Conservation (phyloP, 2,113 vertebrate genomes). For the Xyliphius kryptos region DNA sequence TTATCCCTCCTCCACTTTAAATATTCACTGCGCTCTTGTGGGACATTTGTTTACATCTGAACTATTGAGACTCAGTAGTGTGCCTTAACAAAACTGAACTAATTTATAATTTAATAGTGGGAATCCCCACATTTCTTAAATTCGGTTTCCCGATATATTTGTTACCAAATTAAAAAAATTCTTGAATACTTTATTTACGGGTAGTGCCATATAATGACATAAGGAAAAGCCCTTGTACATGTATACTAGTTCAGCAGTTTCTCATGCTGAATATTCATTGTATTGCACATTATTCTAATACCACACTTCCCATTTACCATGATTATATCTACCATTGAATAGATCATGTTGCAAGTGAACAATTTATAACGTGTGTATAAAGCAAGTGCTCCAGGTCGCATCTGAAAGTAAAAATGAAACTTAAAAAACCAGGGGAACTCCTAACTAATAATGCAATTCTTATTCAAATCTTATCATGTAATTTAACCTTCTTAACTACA, state of each 20-base stretch:
- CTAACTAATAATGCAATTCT: conserved; percentile 5
- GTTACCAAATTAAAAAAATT: not conserved
- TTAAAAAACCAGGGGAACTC: conserved; percentile 8
- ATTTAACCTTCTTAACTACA: not conserved
- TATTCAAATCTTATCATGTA: not conserved
- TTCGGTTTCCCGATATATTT: not conserved
- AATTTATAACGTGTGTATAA: not conserved
- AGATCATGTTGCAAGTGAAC: not conserved
- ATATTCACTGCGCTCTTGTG: conserved; percentile 2
- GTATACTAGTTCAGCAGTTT: not conserved
- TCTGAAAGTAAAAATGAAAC: not conserved
- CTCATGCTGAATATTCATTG: not conserved
- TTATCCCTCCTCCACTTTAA: conserved; percentile 33
- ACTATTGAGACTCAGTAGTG: not conserved
- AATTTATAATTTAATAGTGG: not conserved
- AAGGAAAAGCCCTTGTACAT: not conserved
- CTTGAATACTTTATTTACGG: not conserved
- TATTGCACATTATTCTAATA: not conserved
- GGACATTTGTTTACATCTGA: conserved; percentile 9
- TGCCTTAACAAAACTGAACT: not conserved
- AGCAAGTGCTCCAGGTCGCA: not conserved
- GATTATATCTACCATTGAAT: not conserved
- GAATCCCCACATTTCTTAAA: not conserved
- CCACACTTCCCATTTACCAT: not conserved
- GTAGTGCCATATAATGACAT: not conserved